A percentile compares a stretch with the other conserved stretches of the same genome.
Evolutionary conservation across 2,113 vertebrate genomes (phyloP).

Genomic region (Albula goreensis): DNA sequence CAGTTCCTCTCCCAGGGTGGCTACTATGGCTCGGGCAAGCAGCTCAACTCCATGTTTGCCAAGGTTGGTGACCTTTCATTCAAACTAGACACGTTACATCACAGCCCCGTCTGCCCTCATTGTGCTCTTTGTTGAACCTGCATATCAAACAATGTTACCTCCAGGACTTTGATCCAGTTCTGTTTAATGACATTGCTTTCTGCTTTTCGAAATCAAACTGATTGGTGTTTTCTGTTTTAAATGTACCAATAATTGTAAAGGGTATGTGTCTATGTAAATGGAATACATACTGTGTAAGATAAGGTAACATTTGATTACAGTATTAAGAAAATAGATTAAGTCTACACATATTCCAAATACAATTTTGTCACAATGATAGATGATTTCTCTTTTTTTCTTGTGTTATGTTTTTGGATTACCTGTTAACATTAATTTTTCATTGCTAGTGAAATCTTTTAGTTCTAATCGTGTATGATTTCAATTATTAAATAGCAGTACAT

Average conservation of each 20-base stretch:
- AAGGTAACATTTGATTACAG: conserved; percentile 21
- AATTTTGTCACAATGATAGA: neutral
- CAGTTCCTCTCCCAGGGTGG: conserved; percentile 97
- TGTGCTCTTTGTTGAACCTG: neutral
- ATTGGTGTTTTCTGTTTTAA: neutral
- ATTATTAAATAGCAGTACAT: too few relatives aligned
- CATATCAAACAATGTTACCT: neutral
- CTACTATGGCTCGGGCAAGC: conserved; percentile 97
- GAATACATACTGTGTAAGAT: too few relatives aligned
- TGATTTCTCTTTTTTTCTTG: neutral
- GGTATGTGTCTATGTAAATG: neutral
- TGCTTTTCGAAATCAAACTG: neutral
- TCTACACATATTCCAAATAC: too few relatives aligned
- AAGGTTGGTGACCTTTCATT: conserved; percentile 76
- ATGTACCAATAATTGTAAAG: neutral
- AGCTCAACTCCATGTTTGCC: conserved; percentile 98
- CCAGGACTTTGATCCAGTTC: neutral
- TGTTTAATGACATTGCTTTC: neutral
- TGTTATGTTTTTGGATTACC: neutral
- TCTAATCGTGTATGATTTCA: too few relatives aligned
- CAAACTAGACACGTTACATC: neutral
- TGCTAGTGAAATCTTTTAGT: too few relatives aligned
- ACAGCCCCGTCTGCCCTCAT: neutral
- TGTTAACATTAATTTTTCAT: too few relatives aligned
- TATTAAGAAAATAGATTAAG: neutral